Conservation (phyloP, 2,797 vertebrate genomes). For the Macrochelys suwanniensis region DNA sequence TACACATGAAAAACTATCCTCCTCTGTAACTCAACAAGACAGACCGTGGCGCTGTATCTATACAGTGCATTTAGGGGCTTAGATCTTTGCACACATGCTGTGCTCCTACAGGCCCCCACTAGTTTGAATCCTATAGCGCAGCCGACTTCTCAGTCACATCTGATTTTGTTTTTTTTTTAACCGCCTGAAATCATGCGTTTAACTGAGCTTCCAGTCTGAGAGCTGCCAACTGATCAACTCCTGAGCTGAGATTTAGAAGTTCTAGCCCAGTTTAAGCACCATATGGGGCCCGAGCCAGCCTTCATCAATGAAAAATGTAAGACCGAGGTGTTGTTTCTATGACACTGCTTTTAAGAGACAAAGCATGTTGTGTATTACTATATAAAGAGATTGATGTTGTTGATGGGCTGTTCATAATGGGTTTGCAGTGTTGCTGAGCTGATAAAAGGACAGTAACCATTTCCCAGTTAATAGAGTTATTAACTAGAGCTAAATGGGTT, state of each 20-base stretch:
- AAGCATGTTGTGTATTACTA: slow-evolving; percentile 6
- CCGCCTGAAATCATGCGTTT: slow-evolving; percentile 49
- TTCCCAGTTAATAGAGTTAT: slow-evolving; percentile 71
- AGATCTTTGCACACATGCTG: slow-evolving; percentile 61
- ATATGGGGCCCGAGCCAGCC: slow-evolving; percentile 14
- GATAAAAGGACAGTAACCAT: slow-evolving; percentile 70
- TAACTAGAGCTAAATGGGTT: slow-evolving; percentile 53
- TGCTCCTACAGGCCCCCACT: slow-evolving; percentile 4
- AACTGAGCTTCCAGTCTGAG: slow-evolving; percentile 18
- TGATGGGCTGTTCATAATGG: slow-evolving; percentile 53
- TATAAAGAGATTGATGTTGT: slow-evolving; percentile 56
- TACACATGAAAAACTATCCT: slow-evolving; percentile 50
- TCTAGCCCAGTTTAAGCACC: neutral
- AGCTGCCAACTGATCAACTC: slow-evolving; percentile 37
- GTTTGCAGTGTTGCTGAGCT: slow-evolving; percentile 35
- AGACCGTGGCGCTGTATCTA: slow-evolving; percentile 51
- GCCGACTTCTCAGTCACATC: neutral
- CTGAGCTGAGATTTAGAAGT: slow-evolving; percentile 39
- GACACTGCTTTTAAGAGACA: slow-evolving; percentile 23
- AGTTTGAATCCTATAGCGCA: slow-evolving; percentile 32
- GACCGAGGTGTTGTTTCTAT: neutral
- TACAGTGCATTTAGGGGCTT: slow-evolving; percentile 62
- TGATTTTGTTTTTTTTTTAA: neutral
- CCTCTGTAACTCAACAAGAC: slow-evolving; percentile 32
- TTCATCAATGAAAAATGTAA: slow-evolving; percentile 1